Conservation (phyloP, 2,888 invertebrate species). For the Pheosia tremula region DNA sequence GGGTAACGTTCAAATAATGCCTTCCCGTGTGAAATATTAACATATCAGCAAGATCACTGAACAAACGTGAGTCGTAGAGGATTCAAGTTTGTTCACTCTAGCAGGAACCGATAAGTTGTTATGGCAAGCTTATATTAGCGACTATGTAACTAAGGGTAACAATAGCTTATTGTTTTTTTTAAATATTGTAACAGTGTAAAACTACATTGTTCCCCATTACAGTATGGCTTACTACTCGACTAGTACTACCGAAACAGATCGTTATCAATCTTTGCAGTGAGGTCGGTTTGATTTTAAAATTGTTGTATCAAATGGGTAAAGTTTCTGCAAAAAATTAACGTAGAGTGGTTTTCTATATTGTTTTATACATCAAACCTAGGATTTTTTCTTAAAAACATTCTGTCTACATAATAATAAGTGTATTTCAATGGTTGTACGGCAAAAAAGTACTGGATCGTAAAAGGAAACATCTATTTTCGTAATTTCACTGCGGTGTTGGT, state of each 20-base stretch:
- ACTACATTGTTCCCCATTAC: not conserved
- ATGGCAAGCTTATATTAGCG: not conserved
- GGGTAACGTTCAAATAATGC: constrained; percentile 51
- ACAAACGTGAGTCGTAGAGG: too few relatives aligned
- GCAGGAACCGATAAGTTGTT: not conserved
- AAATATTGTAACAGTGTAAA: constrained; percentile 2
- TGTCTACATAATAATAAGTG: not conserved
- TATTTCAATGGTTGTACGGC: not conserved
- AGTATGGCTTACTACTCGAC: not conserved
- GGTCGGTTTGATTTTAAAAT: too few relatives aligned
- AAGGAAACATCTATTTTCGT: not conserved
- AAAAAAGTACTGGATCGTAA: constrained; percentile 1
- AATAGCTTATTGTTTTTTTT: constrained; percentile 1
- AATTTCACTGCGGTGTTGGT: constrained; percentile 1
- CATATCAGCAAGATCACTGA: not conserved
- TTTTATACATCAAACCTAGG: not conserved
- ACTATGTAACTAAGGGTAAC: not conserved
- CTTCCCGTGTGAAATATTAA: constrained; percentile 65
- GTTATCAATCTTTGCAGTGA: too few relatives aligned
- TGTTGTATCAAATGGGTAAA: not conserved
- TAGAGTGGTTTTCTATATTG: not conserved
- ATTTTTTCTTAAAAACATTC: not conserved
- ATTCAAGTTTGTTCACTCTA: not conserved
- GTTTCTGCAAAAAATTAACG: not conserved
- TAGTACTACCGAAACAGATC: too few relatives aligned